Conservation (phyloP, 2,888 invertebrate species). For the Chloroclysta siterata region DNA sequence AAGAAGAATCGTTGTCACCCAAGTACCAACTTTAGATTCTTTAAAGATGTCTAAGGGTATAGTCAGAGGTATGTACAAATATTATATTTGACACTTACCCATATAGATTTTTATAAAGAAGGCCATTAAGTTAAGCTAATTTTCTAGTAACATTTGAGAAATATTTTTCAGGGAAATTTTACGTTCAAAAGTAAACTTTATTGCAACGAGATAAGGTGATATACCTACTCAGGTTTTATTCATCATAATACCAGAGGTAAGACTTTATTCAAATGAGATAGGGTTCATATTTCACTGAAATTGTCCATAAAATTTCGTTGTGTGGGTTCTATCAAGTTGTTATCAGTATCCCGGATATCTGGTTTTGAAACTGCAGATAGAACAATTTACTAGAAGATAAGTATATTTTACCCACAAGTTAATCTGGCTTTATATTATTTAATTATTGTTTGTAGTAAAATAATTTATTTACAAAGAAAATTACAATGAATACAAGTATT, state of each 20-base stretch:
- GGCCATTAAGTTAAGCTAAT: too few species aligned
- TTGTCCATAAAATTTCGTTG: not conserved
- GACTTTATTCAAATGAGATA: slow-evolving; percentile 13
- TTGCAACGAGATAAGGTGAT: not conserved
- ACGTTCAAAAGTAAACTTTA: not conserved
- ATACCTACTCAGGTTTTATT: not conserved
- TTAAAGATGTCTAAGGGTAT: too few species aligned
- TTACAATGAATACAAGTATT: too few species aligned
- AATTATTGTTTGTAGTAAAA: not conserved
- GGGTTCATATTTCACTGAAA: slow-evolving; percentile 10
- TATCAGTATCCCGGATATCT: slow-evolving; percentile 24
- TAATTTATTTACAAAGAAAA: too few species aligned
- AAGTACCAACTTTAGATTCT: too few species aligned
- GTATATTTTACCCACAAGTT: not conserved
- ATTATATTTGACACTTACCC: too few species aligned
- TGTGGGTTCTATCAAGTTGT: slow-evolving; percentile 10
- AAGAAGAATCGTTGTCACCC: too few species aligned
- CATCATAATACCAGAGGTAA: not conserved
- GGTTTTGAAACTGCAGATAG: slow-evolving; percentile 18
- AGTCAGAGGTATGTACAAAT: too few species aligned
- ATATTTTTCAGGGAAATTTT: not conserved
- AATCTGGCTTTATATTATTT: not conserved
- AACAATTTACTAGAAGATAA: not conserved
- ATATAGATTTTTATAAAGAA: too few species aligned
- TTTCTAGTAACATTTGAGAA: too few species aligned